Percentiles rank a stretch among this genome's conserved stretches.
Evolutionary conservation across 2,113 vertebrate species (phyloP).

Genomic region (Ramphastos sulfuratus): DNA sequence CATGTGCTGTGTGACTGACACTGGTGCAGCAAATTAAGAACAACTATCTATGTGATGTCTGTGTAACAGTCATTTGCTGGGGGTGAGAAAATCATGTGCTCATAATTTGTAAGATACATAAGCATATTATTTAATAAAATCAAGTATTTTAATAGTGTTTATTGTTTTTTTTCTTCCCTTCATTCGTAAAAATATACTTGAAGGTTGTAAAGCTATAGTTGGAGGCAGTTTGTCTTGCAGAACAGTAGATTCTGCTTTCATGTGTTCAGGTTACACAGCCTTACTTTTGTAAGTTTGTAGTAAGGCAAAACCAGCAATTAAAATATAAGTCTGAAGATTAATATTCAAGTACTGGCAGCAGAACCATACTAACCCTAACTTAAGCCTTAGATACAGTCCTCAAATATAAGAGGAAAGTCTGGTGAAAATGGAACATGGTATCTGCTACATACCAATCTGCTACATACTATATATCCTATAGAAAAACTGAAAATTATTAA

Average conservation of each 20-base stretch:
- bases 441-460: background rate
- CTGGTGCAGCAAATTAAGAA: background rate
- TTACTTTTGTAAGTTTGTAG: background rate
- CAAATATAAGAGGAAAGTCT: background rate
- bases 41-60: background rate
- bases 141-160: background rate
- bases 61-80: background rate
- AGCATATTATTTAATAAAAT: background rate
- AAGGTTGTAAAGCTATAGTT: background rate
- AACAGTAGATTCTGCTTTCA: background rate
- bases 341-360: background rate
- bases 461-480: background rate
- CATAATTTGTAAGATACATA: background rate
- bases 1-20: background rate
- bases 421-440: background rate
- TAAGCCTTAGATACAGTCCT: background rate
- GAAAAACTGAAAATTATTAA: background rate
- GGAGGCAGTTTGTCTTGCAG: background rate
- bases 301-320: background rate
- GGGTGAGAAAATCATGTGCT: background rate
- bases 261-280: background rate
- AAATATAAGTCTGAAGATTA: background rate
- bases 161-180: background rate
- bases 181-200: background rate
- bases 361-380: background rate